These are phyloP conservation scores for Penaeus chinensis DNA, from an alignment of 1,140 invertebrate genomes.

Conservation along the genomic window DNA sequence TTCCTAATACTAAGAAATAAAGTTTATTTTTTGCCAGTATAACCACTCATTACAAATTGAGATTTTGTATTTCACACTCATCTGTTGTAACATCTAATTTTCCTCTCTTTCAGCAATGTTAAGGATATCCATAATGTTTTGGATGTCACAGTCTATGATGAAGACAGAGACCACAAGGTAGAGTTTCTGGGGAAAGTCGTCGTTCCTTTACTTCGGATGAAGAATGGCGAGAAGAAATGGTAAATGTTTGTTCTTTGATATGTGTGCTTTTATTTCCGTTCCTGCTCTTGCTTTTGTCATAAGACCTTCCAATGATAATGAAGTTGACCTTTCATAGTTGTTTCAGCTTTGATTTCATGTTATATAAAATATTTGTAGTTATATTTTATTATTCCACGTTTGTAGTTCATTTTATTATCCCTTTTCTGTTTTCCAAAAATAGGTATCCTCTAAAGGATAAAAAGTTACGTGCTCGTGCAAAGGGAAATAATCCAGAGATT, in stretches of 20 bases:
- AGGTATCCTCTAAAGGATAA: constrained; percentile 97
- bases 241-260: constrained; percentile 10
- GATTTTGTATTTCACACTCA: neutral
- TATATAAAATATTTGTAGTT: neutral
- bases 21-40: neutral
- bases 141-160: constrained; percentile 98
- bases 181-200: constrained; percentile 97
- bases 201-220: constrained; percentile 88
- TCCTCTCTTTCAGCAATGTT: constrained; percentile 80
- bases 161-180: constrained; percentile 97
- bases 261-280: too few species aligned
- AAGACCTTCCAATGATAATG: neutral
- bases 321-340: neutral
- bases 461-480: constrained; percentile 87
- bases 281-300: neutral
- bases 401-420: neutral
- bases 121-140: constrained; percentile 97
- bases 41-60: neutral
- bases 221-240: constrained; percentile 86
- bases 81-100: neutral
- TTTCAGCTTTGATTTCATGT: neutral
- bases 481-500: constrained; percentile 91
- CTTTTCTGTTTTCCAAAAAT: constrained; percentile 1
- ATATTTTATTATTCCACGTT: neutral
- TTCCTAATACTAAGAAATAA: too few species aligned